Evolutionary conservation across 2,888 invertebrate genomes (phyloP).

Genomic region (Acanthococcus lagerstroemiae): DNA sequence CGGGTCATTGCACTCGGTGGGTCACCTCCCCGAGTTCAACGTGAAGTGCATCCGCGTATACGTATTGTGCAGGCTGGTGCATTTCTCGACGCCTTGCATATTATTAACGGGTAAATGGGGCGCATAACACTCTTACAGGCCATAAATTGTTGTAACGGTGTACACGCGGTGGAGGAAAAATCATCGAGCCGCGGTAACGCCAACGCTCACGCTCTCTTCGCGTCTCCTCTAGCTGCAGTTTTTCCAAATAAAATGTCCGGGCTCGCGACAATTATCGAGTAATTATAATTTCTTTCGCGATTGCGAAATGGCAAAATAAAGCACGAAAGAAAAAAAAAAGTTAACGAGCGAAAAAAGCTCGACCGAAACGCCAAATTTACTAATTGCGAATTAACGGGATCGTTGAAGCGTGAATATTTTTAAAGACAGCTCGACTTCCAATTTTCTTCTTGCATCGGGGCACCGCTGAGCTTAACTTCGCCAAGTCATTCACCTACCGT

Average conservation of each 20-base stretch:
- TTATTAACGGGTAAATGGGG: conserved; percentile 15
- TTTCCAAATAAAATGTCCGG: too few species aligned
- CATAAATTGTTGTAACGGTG: neutral
- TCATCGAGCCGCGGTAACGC: too few species aligned
- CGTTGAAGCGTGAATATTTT: neutral
- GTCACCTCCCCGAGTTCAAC: conserved; percentile 8
- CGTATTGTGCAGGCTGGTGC: conserved; percentile 6
- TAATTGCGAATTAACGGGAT: neutral
- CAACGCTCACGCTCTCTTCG: too few species aligned
- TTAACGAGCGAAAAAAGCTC: neutral
- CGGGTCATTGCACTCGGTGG: conserved; percentile 19
- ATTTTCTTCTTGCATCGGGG: too few species aligned
- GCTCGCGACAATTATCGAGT: too few species aligned
- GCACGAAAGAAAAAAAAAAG: too few species aligned
- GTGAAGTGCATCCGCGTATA: conserved; percentile 11
- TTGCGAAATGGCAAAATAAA: too few species aligned
- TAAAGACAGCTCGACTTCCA: neutral
- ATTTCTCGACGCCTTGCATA: conserved; percentile 8
- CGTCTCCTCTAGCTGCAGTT: too few species aligned
- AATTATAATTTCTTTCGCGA: too few species aligned
- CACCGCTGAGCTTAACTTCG: too few species aligned
- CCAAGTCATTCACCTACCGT: too few species aligned
- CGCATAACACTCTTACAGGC: neutral
- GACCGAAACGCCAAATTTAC: neutral
- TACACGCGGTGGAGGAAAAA: too few species aligned